Evolutionary conservation across 2,797 vertebrate species (phyloP).

Genomic region (Onychomys leucogaster): DNA sequence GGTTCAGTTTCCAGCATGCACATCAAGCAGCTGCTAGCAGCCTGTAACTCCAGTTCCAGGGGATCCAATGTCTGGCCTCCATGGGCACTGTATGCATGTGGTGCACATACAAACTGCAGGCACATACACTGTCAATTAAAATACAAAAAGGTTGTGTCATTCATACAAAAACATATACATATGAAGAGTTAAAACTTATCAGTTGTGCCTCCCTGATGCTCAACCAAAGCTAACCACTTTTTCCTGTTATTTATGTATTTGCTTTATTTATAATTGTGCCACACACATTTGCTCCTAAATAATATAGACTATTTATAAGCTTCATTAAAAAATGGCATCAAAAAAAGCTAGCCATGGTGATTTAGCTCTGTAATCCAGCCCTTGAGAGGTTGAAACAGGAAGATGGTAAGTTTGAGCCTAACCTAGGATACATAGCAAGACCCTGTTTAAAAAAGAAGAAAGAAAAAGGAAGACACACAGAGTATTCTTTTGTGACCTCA

Average conservation of each 20-base stretch:
- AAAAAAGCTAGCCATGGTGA: not conserved
- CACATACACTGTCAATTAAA: not conserved
- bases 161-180: not conserved
- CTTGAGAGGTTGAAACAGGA: not conserved
- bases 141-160: not conserved
- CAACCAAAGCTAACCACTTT: not conserved
- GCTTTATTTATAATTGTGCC: conserved; percentile 34
- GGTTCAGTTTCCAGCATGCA: not conserved
- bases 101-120: not conserved
- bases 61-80: not conserved
- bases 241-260: not conserved
- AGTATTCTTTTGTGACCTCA: not conserved
- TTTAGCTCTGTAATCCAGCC: not conserved
- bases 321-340: not conserved
- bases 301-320: not conserved
- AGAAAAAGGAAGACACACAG: not conserved
- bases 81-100: not conserved
- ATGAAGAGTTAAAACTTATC: not conserved
- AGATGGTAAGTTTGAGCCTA: not conserved
- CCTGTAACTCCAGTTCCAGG: not conserved
- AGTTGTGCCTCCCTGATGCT: not conserved
- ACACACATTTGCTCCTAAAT: not conserved
- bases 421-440: not conserved
- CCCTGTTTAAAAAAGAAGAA: not conserved
- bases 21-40: not conserved